A percentile compares a stretch with the other conserved stretches of the same genome.
Evolutionary conservation across 2,888 invertebrate species (phyloP).

Genomic region (Epinotia nisella): DNA sequence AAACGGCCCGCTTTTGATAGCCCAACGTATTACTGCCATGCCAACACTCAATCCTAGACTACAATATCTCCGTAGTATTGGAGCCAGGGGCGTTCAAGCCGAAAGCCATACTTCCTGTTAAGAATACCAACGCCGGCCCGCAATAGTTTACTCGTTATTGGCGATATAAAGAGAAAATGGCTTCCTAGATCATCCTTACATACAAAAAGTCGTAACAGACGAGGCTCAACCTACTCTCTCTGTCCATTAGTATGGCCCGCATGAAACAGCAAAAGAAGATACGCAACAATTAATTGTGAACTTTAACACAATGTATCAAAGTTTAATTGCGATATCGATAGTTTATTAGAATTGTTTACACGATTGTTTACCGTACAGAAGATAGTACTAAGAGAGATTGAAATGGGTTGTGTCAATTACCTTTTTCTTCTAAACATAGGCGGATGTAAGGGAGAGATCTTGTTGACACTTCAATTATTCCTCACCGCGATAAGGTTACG

Average conservation of each 20-base stretch:
- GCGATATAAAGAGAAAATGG: conserved; percentile 36
- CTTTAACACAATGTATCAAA: conserved; percentile 14
- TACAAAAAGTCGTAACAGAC: neutral
- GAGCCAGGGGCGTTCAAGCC: conserved; percentile 9
- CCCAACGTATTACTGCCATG: neutral
- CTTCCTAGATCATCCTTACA: conserved; percentile 10
- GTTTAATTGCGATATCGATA: neutral
- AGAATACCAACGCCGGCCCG: conserved; percentile 18
- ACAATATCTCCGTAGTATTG: neutral
- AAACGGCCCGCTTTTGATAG: conserved; percentile 17
- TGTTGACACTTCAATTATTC: conserved; percentile 38
- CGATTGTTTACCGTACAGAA: neutral
- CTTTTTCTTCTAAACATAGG: neutral
- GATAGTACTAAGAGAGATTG: neutral
- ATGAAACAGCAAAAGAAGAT: conserved; percentile 10
- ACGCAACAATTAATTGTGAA: neutral
- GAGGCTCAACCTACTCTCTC: neutral
- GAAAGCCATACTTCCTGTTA: conserved; percentile 14
- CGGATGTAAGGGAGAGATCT: neutral
- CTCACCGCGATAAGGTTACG: conserved; percentile 1
- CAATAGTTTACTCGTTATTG: conserved; percentile 37
- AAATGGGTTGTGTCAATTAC: neutral
- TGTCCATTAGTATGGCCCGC: neutral
- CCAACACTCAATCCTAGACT: neutral
- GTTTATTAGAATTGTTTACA: neutral